Conservation (phyloP, 2,797 vertebrate genomes). For the Neomorphus geoffroyi region DNA sequence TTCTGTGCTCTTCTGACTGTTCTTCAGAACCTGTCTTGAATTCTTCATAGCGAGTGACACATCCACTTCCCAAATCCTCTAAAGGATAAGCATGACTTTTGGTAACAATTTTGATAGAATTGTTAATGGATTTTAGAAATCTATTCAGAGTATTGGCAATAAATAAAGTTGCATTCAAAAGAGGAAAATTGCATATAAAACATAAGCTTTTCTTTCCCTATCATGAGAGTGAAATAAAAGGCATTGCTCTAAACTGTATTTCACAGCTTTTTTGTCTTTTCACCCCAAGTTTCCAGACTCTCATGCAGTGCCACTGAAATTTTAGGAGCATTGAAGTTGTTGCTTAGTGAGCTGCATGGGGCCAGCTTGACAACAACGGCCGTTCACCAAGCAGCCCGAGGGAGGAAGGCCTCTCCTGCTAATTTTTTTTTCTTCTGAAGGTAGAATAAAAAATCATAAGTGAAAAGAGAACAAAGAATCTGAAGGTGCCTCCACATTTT, state of each 20-base stretch:
- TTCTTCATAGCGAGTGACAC: neutral
- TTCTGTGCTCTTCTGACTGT: conserved; percentile 4
- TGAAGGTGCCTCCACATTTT: neutral
- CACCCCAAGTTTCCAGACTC: neutral
- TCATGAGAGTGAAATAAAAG: neutral
- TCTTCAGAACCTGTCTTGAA: neutral
- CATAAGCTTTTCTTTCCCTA: neutral
- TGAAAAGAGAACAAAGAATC: conserved; percentile 39
- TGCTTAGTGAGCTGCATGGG: conserved; percentile 28
- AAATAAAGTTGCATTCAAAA: neutral
- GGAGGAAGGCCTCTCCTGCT: conserved; percentile 16
- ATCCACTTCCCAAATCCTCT: neutral
- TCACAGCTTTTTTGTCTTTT: neutral
- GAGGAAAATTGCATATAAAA: neutral
- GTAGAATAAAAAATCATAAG: neutral
- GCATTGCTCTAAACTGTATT: neutral
- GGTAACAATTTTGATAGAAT: neutral
- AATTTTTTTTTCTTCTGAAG: conserved; percentile 20
- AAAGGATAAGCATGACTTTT: neutral
- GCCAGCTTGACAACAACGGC: conserved; percentile 21
- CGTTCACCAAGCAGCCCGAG: neutral
- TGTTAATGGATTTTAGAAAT: neutral
- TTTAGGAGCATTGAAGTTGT: conserved; percentile 39
- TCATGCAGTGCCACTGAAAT: conserved; percentile 26
- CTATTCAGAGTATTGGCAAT: neutral